phyloP scores from a whole-genome alignment of 2,797 vertebrate genomes.

The Rhodeus uyekii region DNA sequence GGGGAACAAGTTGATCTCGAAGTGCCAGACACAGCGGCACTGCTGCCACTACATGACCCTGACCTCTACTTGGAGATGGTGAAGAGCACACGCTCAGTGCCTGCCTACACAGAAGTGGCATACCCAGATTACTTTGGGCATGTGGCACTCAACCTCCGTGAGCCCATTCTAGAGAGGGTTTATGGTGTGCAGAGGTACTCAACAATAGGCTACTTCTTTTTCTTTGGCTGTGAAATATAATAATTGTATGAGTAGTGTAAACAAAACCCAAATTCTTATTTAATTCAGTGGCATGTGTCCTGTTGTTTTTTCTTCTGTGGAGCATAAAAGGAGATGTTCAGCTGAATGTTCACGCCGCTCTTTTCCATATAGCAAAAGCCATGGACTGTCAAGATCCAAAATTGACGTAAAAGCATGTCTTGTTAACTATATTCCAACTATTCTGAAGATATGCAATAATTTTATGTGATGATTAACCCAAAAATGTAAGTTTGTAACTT shows the following conservation, averaged over 20 bases:
- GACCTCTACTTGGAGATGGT: constrained; percentile 94
- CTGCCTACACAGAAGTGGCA: constrained; percentile 91
- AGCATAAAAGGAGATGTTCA: neutral
- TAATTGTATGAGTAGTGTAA: neutral
- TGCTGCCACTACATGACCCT: constrained; percentile 88
- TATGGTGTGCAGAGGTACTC: constrained; percentile 94
- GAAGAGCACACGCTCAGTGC: constrained; percentile 89
- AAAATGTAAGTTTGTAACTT: neutral
- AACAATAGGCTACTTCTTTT: neutral
- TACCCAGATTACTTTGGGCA: constrained; percentile 99
- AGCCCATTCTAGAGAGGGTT: constrained; percentile 90
- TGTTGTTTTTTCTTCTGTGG: neutral
- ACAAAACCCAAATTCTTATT: neutral
- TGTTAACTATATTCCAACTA: neutral
- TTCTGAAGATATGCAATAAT: neutral
- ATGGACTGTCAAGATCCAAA: neutral
- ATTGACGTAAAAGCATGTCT: neutral
- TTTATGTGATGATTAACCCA: neutral
- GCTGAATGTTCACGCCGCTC: neutral
- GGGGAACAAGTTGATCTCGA: constrained; percentile 80
- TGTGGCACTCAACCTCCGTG: constrained; percentile 86
- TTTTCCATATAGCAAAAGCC: neutral
- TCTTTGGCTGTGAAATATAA: neutral
- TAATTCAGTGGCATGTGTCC: too few species aligned
- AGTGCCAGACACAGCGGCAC: constrained; percentile 79